These are phyloP conservation scores for Agriopis aurantiaria DNA, from an alignment of 2,888 invertebrate species.

Conservation along the genomic window DNA sequence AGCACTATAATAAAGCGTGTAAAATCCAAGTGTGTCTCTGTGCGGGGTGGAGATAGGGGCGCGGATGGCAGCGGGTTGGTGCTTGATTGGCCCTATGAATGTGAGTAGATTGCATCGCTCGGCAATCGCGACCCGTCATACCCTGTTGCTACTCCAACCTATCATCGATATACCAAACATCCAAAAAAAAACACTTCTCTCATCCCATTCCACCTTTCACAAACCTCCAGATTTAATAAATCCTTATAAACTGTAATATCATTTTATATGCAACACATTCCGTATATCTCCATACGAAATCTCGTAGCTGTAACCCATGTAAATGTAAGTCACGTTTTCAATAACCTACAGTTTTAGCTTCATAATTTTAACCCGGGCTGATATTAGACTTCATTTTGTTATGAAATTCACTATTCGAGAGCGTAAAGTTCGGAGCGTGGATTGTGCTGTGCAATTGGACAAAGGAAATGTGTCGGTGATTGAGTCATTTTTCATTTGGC, in stretches of 20 bases:
- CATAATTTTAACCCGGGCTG: constrained; percentile 84
- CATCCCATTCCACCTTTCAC: constrained; percentile 36
- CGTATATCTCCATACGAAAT: constrained; percentile 67
- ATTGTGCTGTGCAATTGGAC: constrained; percentile 31
- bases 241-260: constrained; percentile 49
- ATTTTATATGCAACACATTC: constrained; percentile 53
- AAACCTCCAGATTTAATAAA: constrained; percentile 48
- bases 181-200: constrained; percentile 42
- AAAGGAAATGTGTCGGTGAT: constrained; percentile 41
- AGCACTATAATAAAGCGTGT: too few relatives aligned
- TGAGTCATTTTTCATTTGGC: constrained; percentile 48
- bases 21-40: constrained; percentile 42
- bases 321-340: constrained; percentile 87
- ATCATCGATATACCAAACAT: constrained; percentile 40
- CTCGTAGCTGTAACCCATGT: constrained; percentile 76
- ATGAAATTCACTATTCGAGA: constrained; percentile 68
- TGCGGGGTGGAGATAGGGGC: constrained; percentile 66
- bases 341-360: constrained; percentile 86
- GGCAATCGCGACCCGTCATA: constrained; percentile 53
- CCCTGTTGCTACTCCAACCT: constrained; percentile 42
- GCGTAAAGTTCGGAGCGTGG: constrained; percentile 40
- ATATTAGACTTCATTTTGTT: constrained; percentile 84
- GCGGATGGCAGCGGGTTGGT: constrained; percentile 77
- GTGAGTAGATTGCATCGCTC: constrained; percentile 81
- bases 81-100: constrained; percentile 86